Percentiles rank a stretch among this genome's conserved stretches.
These are phyloP conservation scores for Merluccius polli DNA, from an alignment of 2,797 vertebrate species.

Conservation along the genomic window DNA sequence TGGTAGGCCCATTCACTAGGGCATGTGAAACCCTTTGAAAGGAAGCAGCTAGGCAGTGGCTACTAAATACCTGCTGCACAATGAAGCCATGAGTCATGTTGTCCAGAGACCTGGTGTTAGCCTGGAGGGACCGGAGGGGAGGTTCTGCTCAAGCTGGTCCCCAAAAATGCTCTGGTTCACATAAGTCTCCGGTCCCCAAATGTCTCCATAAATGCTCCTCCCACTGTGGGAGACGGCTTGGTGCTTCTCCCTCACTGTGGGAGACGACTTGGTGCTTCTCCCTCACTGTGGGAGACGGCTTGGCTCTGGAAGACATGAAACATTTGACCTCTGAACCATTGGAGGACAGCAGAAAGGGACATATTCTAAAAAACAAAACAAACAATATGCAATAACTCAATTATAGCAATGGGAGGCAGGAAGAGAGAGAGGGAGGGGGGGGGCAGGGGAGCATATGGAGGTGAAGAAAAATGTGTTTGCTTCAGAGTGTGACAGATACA, in stretches of 20 bases:
- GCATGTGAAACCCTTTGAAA: not conserved
- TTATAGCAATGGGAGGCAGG: not conserved
- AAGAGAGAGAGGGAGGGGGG: not conserved
- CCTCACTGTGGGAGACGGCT: not conserved
- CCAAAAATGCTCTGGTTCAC: no score
- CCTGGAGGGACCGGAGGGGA: not conserved
- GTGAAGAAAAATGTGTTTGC: not conserved
- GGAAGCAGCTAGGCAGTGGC: conserved; percentile 1
- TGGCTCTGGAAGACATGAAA: no score
- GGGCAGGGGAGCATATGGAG: not conserved
- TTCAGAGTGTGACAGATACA: not conserved
- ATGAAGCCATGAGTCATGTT: conserved; percentile 12
- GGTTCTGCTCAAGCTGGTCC: not conserved
- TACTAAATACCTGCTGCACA: not conserved
- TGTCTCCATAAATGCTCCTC: no score
- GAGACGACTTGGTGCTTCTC: no score
- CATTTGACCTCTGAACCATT: not conserved
- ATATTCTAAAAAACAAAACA: not conserved
- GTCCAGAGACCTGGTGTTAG: not conserved
- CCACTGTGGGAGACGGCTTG: no score
- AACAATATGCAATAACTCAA: not conserved
- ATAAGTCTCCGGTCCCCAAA: no score
- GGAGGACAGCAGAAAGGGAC: not conserved
- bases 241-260: no score
- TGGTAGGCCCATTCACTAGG: no score